Percentiles rank a stretch among this genome's conserved stretches.
phyloP scores from a whole-genome alignment of 2,113 vertebrate species.

The Anser brachyrhynchus region DNA sequence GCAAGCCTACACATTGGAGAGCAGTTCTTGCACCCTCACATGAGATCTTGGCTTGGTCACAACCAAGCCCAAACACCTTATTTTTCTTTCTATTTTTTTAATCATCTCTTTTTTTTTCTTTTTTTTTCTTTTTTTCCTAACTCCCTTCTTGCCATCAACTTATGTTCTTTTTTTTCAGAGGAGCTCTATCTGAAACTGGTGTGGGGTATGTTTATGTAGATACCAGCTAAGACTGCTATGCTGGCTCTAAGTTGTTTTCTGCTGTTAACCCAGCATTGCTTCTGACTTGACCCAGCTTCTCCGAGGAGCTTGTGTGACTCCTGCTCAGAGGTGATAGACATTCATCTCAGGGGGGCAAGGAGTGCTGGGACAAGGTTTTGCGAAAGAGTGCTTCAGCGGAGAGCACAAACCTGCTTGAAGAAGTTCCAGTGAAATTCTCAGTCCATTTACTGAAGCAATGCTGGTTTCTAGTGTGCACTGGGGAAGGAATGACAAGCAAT shows the following conservation, averaged over 20 bases:
- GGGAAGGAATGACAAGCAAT: not conserved
- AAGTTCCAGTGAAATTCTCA: not conserved
- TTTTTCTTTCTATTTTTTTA: not conserved
- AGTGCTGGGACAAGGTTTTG: accelerated
- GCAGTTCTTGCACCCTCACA: not conserved
- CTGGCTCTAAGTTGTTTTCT: not conserved
- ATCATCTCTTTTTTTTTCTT: accelerated
- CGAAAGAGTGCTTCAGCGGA: not conserved
- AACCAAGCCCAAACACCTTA: not conserved
- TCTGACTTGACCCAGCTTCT: not conserved
- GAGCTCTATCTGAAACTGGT: not conserved
- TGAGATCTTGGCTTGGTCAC: not conserved
- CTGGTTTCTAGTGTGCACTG: not conserved
- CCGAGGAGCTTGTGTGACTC: not conserved
- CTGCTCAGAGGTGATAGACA: not conserved
- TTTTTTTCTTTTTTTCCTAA: not conserved
- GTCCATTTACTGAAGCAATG: not conserved
- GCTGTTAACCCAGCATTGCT: not conserved
- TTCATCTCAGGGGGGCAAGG: not conserved
- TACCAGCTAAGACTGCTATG: not conserved
- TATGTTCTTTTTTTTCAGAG: not conserved
- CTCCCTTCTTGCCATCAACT: not conserved
- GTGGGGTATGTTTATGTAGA: not conserved
- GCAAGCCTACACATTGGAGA: not conserved
- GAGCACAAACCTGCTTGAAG: not conserved